Conservation (phyloP, 2,113 vertebrate genomes). For the Lonchura striata region DNA sequence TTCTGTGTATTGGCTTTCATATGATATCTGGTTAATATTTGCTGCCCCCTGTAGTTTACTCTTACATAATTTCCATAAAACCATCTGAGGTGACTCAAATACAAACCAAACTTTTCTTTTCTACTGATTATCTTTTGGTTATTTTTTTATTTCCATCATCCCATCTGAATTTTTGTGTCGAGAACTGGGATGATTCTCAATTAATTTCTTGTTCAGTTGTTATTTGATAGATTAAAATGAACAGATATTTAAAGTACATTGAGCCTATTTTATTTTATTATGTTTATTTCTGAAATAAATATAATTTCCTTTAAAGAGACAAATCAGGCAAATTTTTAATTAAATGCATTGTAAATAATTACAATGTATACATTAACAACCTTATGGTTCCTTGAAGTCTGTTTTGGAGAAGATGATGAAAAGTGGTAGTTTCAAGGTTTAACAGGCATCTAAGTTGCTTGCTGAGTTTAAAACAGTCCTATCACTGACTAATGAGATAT, state of each 20-base stretch:
- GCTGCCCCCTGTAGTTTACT: slow-evolving; percentile 82
- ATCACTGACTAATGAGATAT: slow-evolving; percentile 47
- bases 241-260: neutral
- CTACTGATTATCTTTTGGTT: neutral
- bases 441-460: neutral
- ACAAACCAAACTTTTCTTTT: neutral
- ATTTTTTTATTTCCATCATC: neutral
- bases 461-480: slow-evolving; percentile 33
- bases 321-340: slow-evolving; percentile 45
- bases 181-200: neutral
- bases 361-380: neutral
- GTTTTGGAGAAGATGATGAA: neutral
- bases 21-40: slow-evolving; percentile 69
- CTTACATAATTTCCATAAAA: neutral
- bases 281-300: slow-evolving; percentile 1
- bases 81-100: neutral
- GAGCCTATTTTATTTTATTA: neutral
- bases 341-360: slow-evolving; percentile 41
- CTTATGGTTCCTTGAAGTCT: neutral
- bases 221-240: neutral
- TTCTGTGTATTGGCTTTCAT: neutral
- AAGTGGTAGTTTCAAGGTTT: slow-evolving; percentile 40
- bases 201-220: neutral
- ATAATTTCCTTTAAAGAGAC: slow-evolving; percentile 39
- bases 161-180: neutral